Percentiles rank a stretch among this genome's conserved stretches.
Conservation (phyloP, 2,113 vertebrate species). For the Calonectris borealis region DNA sequence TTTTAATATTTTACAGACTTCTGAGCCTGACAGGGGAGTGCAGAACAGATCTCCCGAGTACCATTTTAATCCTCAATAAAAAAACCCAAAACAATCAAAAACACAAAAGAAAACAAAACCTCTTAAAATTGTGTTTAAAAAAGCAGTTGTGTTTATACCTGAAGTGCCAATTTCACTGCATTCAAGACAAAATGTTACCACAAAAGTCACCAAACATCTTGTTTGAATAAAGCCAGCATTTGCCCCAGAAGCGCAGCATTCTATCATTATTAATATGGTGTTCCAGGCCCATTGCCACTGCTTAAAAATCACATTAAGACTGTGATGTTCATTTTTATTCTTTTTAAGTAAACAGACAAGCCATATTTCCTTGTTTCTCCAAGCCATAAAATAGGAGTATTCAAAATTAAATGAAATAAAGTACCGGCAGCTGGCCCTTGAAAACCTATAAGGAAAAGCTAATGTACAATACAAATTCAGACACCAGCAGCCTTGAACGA, state of each 20-base stretch:
- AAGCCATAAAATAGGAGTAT: slow-evolving; percentile 2
- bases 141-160: not conserved
- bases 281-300: not conserved
- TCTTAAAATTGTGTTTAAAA: not conserved
- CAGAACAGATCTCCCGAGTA: not conserved
- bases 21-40: not conserved
- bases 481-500: slow-evolving; percentile 21
- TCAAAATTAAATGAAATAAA: slow-evolving; percentile 52
- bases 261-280: not conserved
- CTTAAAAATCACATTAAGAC: slow-evolving; percentile 21
- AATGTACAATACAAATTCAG: slow-evolving; percentile 20
- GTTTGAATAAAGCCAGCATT: not conserved
- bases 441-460: slow-evolving; percentile 11
- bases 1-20: not conserved
- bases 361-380: slow-evolving; percentile 13
- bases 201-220: not conserved
- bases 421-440: not conserved
- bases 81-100: not conserved
- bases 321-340: not conserved
- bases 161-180: not conserved
- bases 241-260: not conserved
- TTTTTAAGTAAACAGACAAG: slow-evolving; percentile 35
- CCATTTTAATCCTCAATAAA: not conserved
- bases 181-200: not conserved
- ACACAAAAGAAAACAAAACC: not conserved